Base-by-base conservation (phyloP, 2,113 vertebrate species). In the Daboia siamensis region DNA sequence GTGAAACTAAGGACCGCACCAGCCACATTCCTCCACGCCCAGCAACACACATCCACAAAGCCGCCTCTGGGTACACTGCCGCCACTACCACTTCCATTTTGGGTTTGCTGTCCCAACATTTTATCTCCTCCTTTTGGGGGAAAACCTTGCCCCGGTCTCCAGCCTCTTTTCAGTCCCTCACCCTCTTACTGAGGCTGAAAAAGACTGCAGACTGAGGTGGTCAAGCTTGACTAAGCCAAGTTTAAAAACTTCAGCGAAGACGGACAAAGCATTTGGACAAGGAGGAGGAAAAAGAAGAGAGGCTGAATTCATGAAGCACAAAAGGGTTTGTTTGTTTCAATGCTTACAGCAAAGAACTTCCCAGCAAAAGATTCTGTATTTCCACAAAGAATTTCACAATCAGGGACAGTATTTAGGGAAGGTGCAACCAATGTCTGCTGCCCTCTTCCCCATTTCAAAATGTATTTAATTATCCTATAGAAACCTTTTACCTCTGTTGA, bases 1-100 rank as follows among this genome's bases (percentile, higher is more conserved):
- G 33, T 90, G 92, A 93, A 93, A 90, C 88, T 57, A 86, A 86
- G 88, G 23, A 86, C 92, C 64, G 20, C 56, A 86, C 88, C 92
- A 93, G 85, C 88, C 17, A 90, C 92, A 93, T 93, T 93, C 92
- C 92, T 93, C 15, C 64, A 86, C 92, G 48, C 92, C 92, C 92
- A 90, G 88, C 92, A 89, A 93, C 92, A 90, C 39, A 86, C 88
- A 90, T 90, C 59, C 55, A 90, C 92, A 93, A 93, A 64, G 80
- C 88, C 86, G 88, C 88, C 56, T 52, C 80, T 93, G 92, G 88
- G 56, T 51, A 86, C 39, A 61, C 20, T 7, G 48, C 80, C 12
- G 80, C 56, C 61, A 5, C 88, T 51, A 17, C 74, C 39, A 56
- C 86, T 90, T 90, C 92, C 92, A 93, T 90, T 86, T 93, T 90